Evolutionary conservation across 2,113 vertebrate species (phyloP).

Genomic region (Phrynocephalus versicolor): DNA sequence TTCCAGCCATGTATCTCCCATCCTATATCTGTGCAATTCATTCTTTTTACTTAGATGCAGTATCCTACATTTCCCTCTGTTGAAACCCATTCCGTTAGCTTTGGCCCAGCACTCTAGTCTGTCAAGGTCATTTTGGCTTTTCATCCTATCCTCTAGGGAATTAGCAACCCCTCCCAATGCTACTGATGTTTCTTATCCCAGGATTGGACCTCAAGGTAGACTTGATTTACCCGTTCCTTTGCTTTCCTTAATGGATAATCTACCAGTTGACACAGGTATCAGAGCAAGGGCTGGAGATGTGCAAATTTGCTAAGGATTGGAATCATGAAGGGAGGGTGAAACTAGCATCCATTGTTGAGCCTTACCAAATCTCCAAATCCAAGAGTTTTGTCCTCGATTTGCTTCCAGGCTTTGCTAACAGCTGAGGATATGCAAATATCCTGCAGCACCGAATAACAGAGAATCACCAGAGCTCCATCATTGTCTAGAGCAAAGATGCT

Average conservation of each 20-base stretch:
- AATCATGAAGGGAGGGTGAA: not conserved
- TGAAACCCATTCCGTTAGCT: too few species aligned
- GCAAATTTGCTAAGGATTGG: not conserved
- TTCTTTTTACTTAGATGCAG: too few species aligned
- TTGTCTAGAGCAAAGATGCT: conserved; percentile 71
- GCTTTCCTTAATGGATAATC: not conserved
- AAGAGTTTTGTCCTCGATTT: conserved; percentile 62
- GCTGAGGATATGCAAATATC: conserved; percentile 61
- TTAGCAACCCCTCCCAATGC: too few species aligned
- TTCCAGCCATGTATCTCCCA: too few species aligned
- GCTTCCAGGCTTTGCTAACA: conserved; percentile 70
- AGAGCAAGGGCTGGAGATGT: not conserved
- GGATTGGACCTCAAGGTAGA: not conserved
- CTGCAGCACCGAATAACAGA: conserved; percentile 71
- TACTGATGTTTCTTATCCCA: not conserved
- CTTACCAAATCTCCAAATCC: conserved; percentile 69
- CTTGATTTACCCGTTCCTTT: not conserved
- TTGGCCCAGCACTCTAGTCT: too few species aligned
- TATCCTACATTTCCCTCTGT: too few species aligned
- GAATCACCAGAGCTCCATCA: conserved; percentile 48
- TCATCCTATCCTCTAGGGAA: too few species aligned
- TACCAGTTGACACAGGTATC: not conserved
- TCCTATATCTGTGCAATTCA: too few species aligned
- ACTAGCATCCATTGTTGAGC: not conserved
- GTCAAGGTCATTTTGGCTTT: too few species aligned